A percentile compares a stretch with the other conserved stretches of the same genome.
phyloP scores from a whole-genome alignment of 2,888 invertebrate species.

The Onthophagus sagittarius region DNA sequence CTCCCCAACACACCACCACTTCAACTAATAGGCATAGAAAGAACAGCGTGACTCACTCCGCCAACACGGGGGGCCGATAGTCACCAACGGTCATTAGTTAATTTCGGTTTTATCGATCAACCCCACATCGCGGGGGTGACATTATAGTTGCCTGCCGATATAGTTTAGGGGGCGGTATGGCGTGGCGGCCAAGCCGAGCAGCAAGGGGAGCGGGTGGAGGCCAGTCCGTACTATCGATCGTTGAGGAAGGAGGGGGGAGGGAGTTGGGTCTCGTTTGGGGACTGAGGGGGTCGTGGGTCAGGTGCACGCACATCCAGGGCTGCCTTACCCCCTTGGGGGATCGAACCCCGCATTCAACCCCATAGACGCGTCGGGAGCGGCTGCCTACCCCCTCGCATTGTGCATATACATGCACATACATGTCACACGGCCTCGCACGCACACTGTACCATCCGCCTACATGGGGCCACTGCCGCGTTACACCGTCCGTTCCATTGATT shows the following conservation, averaged over 20 bases:
- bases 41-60: neutral
- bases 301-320: slow-evolving; percentile 41
- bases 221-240: slow-evolving; percentile 27
- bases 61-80: neutral
- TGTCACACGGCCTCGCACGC: slow-evolving; percentile 28
- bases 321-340: slow-evolving; percentile 33
- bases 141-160: slow-evolving; percentile 31
- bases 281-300: slow-evolving; percentile 36
- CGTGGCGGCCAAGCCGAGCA: slow-evolving; percentile 25
- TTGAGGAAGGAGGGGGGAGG: slow-evolving; percentile 31
- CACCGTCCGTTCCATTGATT: slow-evolving; percentile 18
- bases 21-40: neutral
- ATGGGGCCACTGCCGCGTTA: slow-evolving; percentile 13
- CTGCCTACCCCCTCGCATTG: slow-evolving; percentile 25
- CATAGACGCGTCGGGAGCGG: neutral
- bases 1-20: neutral
- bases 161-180: slow-evolving; percentile 29
- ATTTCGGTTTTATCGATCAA: slow-evolving; percentile 33
- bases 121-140: slow-evolving; percentile 18
- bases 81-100: slow-evolving; percentile 27
- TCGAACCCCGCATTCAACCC: slow-evolving; percentile 27
- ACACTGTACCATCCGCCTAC: slow-evolving; percentile 27
- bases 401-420: slow-evolving; percentile 30
- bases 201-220: slow-evolving; percentile 24
- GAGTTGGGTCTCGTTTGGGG: slow-evolving; percentile 36